These are phyloP conservation scores for Parnassius apollo DNA, from an alignment of 2,888 invertebrate genomes.

Conservation along the genomic window DNA sequence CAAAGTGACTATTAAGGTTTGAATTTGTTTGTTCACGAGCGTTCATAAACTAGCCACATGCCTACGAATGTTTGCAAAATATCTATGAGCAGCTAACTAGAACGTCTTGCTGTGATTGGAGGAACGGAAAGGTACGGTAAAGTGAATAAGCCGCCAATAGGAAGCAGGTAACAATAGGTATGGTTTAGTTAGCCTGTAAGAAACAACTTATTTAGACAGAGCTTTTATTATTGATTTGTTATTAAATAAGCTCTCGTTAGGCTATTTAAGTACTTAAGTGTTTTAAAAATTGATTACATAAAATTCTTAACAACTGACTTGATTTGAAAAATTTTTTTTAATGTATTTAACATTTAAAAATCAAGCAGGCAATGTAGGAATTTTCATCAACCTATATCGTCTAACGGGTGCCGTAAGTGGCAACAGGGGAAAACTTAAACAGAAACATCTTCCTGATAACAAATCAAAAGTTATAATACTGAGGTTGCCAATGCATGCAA, in stretches of 20 bases:
- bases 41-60: background rate
- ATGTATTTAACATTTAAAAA: too few relatives aligned
- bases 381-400: too few relatives aligned
- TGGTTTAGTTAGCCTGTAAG: constrained; percentile 54
- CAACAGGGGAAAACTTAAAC: too few relatives aligned
- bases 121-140: constrained; percentile 39
- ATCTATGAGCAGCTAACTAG: constrained; percentile 47
- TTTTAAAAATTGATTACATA: too few relatives aligned
- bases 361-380: too few relatives aligned
- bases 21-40: background rate
- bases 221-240: constrained; percentile 17
- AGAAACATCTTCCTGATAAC: too few relatives aligned
- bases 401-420: too few relatives aligned
- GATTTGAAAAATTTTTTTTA: too few relatives aligned
- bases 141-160: constrained; percentile 49
- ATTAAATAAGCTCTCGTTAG: background rate
- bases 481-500: too few relatives aligned
- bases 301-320: too few relatives aligned
- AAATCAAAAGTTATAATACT: too few relatives aligned
- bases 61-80: constrained; percentile 40
- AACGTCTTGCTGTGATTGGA: constrained; percentile 65
- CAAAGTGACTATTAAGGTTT: background rate
- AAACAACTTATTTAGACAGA: constrained; percentile 34
- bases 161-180: constrained; percentile 59
- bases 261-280: too few relatives aligned